phyloP scores from a whole-genome alignment of 2,113 vertebrate species.

The Petromus typicus region DNA sequence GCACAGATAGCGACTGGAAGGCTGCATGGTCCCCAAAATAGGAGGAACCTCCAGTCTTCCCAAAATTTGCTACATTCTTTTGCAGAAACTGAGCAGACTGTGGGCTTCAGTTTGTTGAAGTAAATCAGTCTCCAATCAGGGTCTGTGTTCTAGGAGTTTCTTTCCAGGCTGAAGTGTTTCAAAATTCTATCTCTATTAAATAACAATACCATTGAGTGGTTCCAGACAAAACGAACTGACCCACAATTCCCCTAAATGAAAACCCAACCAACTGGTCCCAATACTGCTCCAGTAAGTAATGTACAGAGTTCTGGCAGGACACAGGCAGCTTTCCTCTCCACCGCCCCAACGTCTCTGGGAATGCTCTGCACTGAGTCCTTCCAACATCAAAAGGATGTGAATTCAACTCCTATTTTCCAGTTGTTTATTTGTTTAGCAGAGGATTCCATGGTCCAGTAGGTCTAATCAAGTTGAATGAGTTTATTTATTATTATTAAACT shows the following conservation, averaged over 20 bases:
- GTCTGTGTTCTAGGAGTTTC: not conserved
- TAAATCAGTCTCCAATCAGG: not conserved
- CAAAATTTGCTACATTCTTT: slow-evolving; percentile 29
- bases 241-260: slow-evolving; percentile 2
- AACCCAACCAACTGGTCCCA: not conserved
- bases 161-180: slow-evolving; percentile 4
- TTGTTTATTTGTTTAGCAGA: not conserved
- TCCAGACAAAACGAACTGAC: not conserved
- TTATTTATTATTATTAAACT: not conserved
- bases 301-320: not conserved
- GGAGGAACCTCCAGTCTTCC: not conserved
- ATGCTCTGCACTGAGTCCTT: not conserved
- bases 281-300: not conserved
- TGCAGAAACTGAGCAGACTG: not conserved
- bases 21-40: not conserved
- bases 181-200: slow-evolving; percentile 7
- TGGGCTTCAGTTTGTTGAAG: not conserved
- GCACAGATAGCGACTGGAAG: not conserved
- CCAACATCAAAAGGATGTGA: not conserved
- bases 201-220: not conserved
- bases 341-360: not conserved
- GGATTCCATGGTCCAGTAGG: not conserved
- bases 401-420: not conserved
- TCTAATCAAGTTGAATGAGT: not conserved
- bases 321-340: not conserved